Evolutionary conservation across 1,140 invertebrate species (phyloP).

Genomic region (Pogonognathellus flavescens): DNA sequence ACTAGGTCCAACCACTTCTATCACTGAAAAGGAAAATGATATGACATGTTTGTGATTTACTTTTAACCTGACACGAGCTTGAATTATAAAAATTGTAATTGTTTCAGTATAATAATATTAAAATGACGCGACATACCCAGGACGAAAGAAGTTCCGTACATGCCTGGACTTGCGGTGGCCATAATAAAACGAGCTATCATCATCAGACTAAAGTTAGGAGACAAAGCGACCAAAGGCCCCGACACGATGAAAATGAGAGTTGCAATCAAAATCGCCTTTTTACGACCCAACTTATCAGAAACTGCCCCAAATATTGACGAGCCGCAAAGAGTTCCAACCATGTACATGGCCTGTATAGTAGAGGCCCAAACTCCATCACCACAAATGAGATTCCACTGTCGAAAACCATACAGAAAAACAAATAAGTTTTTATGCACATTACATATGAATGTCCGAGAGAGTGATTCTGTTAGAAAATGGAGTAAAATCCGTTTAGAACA

Average conservation of each 20-base stretch:
- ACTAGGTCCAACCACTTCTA: conserved; percentile 61
- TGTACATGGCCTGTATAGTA: conserved; percentile 65
- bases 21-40: conserved; percentile 54
- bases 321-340: conserved; percentile 66
- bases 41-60: too few relatives aligned
- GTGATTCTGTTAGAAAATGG: neutral
- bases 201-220: conserved; percentile 57
- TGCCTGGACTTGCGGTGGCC: conserved; percentile 57
- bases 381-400: conserved; percentile 65
- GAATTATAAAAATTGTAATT: neutral
- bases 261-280: conserved; percentile 60
- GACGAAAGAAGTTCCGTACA: conserved; percentile 65
- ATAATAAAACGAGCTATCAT: conserved; percentile 63
- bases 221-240: conserved; percentile 61
- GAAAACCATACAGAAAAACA: conserved; percentile 51
- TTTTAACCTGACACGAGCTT: too few relatives aligned
- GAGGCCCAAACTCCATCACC: conserved; percentile 59
- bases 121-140: conserved; percentile 52
- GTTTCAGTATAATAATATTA: conserved; percentile 36
- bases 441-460: neutral
- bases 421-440: conserved; percentile 5
- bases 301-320: conserved; percentile 64
- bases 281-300: conserved; percentile 65
- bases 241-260: conserved; percentile 61
- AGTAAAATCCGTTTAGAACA: neutral